Evolutionary conservation across 2,888 invertebrate genomes (phyloP).

Genomic region (Azorinus chamasolen): DNA sequence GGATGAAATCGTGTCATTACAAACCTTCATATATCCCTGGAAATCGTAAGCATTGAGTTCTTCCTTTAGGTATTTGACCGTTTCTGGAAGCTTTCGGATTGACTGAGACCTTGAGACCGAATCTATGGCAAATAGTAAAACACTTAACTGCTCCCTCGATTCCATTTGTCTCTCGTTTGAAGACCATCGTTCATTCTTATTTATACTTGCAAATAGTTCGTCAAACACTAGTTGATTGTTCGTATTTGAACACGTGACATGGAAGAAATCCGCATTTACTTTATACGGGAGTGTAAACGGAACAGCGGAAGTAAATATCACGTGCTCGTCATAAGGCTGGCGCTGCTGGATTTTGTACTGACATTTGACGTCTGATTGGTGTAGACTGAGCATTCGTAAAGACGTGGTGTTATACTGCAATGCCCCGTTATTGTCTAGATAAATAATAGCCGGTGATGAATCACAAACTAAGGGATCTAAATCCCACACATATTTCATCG

Average conservation of each 20-base stretch:
- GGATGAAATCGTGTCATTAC: too few relatives aligned
- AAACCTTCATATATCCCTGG: conserved; percentile 66
- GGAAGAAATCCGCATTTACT: conserved; percentile 55
- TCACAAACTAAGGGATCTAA: conserved; percentile 58
- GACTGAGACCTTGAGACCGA: conserved; percentile 65
- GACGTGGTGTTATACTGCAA: conserved; percentile 48
- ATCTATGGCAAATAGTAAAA: conserved; percentile 65
- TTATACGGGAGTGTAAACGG: conserved; percentile 40
- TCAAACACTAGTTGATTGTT: conserved; percentile 26
- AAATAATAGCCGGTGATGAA: conserved; percentile 31
- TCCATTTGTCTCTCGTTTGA: conserved; percentile 18
- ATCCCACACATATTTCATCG: conserved; percentile 64
- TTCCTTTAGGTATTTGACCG: conserved; percentile 56
- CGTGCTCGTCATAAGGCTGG: conserved; percentile 46
- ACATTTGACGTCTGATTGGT: conserved; percentile 24
- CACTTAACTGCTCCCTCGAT: conserved; percentile 45
- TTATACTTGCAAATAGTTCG: conserved; percentile 35
- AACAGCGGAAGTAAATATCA: conserved; percentile 40
- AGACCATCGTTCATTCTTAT: neutral
- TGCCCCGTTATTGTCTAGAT: conserved; percentile 34
- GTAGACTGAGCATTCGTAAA: conserved; percentile 13
- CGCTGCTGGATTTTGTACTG: conserved; percentile 40
- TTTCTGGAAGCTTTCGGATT: conserved; percentile 64
- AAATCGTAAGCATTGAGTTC: conserved; percentile 53
- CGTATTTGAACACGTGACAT: conserved; percentile 37